A percentile compares a stretch with the other conserved stretches of the same genome.
phyloP scores from a whole-genome alignment of 2,888 invertebrate species.

The Eupsilia transversa region DNA sequence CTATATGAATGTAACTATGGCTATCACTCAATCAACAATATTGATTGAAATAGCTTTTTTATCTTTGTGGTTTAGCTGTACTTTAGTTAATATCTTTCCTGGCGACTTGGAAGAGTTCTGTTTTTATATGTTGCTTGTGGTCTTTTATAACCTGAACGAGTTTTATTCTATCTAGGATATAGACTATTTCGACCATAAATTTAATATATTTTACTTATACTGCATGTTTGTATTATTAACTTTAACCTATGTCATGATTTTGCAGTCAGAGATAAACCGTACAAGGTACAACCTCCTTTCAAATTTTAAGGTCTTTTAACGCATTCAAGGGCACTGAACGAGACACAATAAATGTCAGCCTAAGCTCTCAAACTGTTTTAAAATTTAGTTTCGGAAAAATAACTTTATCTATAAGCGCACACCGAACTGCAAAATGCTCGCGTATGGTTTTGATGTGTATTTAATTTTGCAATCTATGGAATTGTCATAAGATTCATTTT shows the following conservation, averaged over 20 bases:
- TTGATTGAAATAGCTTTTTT: conserved; percentile 39
- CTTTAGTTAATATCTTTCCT: conserved; percentile 24
- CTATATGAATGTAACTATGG: background rate
- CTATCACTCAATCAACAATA: conserved; percentile 17
- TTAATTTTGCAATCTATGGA: no score
- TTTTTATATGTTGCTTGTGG: conserved; percentile 35
- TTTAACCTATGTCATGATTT: background rate
- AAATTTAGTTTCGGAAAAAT: background rate
- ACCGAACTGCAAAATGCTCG: no score
- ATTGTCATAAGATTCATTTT: no score
- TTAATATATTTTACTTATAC: conserved; percentile 45
- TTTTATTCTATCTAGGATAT: background rate
- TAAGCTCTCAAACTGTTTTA: background rate
- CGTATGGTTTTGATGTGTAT: no score
- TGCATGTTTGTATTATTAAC: conserved; percentile 26
- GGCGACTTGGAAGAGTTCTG: conserved; percentile 5
- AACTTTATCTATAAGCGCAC: background rate
- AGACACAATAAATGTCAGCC: no score
- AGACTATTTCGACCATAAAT: background rate
- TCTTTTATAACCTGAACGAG: conserved; percentile 31
- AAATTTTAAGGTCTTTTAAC: background rate
- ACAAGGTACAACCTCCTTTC: no score
- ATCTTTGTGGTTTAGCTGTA: conserved; percentile 35
- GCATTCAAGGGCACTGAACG: no score
- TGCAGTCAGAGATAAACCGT: background rate